Evolutionary conservation across 2,888 invertebrate species (phyloP).

Genomic region (Carcina quercana): DNA sequence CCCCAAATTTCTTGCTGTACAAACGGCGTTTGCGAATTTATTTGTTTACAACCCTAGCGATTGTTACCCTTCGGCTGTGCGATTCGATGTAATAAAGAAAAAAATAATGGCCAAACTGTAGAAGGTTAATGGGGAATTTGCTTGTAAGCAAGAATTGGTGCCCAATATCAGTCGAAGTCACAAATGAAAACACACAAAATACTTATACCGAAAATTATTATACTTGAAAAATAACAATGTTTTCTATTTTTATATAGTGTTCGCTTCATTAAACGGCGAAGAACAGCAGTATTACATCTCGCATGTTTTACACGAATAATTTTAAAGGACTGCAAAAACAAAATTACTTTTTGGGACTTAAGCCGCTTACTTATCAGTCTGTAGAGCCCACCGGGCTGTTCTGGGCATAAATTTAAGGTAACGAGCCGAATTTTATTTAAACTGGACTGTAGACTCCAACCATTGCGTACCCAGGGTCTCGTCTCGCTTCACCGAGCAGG

Average conservation of each 20-base stretch:
- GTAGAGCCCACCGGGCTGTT: too few relatives aligned
- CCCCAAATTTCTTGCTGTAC: conserved; percentile 13
- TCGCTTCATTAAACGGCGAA: background rate
- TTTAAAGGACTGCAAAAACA: too few relatives aligned
- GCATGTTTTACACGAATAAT: too few relatives aligned
- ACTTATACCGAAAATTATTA: background rate
- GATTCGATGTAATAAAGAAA: conserved; percentile 4
- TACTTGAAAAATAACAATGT: background rate
- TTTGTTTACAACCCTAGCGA: conserved; percentile 18
- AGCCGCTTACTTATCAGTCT: too few relatives aligned
- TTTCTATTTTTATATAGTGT: background rate
- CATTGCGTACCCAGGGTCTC: too few relatives aligned
- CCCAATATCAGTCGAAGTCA: background rate
- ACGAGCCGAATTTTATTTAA: too few relatives aligned
- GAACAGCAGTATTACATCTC: too few relatives aligned
- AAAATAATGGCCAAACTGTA: background rate
- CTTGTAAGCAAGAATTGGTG: background rate
- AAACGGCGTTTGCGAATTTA: conserved; percentile 20
- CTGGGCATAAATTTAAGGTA: too few relatives aligned
- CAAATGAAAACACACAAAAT: conserved; percentile 1
- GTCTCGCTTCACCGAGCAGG: too few relatives aligned
- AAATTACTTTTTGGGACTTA: too few relatives aligned
- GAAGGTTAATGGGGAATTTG: background rate
- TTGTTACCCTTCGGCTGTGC: conserved; percentile 16
- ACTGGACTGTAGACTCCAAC: too few relatives aligned